A percentile compares a stretch with the other conserved stretches of the same genome.
Evolutionary conservation across 2,113 vertebrate species (phyloP).

Genomic region (Sprattus sprattus): DNA sequence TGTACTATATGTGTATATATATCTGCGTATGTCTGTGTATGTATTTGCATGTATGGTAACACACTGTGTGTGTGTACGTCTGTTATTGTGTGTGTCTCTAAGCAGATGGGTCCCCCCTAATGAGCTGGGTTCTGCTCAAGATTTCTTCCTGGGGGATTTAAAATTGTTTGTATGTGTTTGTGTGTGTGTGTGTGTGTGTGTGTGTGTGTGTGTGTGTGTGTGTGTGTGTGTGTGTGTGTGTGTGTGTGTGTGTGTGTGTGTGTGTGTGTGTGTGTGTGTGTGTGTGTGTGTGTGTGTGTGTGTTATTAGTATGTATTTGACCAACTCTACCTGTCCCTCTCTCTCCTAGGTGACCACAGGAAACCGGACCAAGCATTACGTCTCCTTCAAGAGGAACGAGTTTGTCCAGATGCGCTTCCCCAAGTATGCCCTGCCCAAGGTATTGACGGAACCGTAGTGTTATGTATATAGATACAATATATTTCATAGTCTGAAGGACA

Average conservation of each 20-base stretch:
- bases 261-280: not conserved
- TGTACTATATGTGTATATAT: not conserved
- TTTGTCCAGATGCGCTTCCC: constrained; percentile 93
- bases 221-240: constrained; percentile 16
- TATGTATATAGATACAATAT: too few species aligned
- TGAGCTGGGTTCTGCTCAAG: too few species aligned
- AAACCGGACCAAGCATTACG: constrained; percentile 86
- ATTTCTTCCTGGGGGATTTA: too few species aligned
- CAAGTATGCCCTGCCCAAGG: constrained; percentile 91
- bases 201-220: constrained; percentile 22
- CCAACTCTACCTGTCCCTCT: not conserved
- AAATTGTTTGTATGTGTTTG: not conserved
- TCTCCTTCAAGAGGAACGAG: constrained; percentile 82
- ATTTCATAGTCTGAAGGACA: not conserved
- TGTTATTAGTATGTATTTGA: not conserved
- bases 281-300: not conserved
- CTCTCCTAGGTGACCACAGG: constrained; percentile 78
- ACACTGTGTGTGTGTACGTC: constrained; percentile 26
- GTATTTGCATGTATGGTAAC: not conserved
- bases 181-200: constrained; percentile 26
- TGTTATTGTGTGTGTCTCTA: not conserved
- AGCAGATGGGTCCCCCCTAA: too few species aligned
- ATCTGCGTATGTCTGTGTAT: not conserved
- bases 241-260: not conserved
- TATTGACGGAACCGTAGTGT: constrained; percentile 51